A percentile compares a stretch with the other conserved stretches of the same genome.
Conservation (phyloP, 35 echinoderm and acorn worm genomes). For the Heliocidaris tuberculata region DNA sequence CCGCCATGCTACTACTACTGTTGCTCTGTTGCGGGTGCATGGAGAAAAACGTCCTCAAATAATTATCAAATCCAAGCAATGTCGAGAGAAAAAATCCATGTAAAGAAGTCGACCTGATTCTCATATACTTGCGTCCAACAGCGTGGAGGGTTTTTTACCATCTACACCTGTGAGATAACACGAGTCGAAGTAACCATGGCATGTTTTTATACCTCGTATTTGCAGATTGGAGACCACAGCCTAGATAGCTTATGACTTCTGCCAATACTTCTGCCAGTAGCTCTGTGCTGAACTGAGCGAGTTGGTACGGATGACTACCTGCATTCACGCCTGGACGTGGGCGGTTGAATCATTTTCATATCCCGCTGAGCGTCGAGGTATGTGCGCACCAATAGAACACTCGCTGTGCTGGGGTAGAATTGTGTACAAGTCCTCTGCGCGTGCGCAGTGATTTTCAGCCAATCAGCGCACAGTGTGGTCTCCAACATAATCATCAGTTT, state of each 20-base stretch:
- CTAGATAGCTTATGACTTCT: background rate
- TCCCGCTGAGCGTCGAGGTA: background rate
- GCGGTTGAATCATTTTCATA: background rate
- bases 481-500: background rate
- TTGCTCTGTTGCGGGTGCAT: conserved; percentile 36
- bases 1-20: background rate
- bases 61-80: background rate
- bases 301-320: background rate
- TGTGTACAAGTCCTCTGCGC: background rate
- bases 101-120: background rate
- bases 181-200: background rate
- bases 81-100: background rate
- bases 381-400: background rate
- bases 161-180: background rate
- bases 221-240: background rate
- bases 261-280: background rate
- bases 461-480: background rate
- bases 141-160: background rate
- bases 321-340: background rate
- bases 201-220: background rate
- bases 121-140: background rate
- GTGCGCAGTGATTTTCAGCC: background rate
- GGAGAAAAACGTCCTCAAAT: background rate
- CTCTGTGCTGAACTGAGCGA: background rate
- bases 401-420: background rate